Evolutionary conservation across 2,797 vertebrate genomes (phyloP), one percentile per base, ranked within the genome.

Genomic region (Anomalospiza imberbis): DNA sequence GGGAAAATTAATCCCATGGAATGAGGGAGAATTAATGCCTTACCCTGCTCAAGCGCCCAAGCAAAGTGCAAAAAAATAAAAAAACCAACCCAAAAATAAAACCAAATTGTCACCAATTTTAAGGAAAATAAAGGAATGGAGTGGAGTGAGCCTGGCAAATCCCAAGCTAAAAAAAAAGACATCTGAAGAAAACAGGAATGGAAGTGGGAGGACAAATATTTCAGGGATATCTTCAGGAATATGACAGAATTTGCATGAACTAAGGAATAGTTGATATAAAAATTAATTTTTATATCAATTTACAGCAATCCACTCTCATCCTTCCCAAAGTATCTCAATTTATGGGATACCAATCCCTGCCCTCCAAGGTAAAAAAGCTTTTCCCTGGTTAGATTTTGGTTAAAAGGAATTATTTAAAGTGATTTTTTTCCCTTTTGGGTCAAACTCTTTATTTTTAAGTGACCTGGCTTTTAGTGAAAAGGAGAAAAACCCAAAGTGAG

Each of bases 141-240:
- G 36, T 8, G 13, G 48, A 20, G n/a, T 0, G 1, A 81, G 28
- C 12, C 73, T 42, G 84, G 24, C 0, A 13, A 67, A 67, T 10
- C 53, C 80, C 18, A 16, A 42, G 21, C 24, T 67, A 17, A 61
- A 93, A 12, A 16, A 45, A 40, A 4, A 10, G 61, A 5, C 1
- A n/a, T 6, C 13, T 6, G 9, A 7, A 31, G 62, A 40, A 17
- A 53, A 19, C 40, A 77, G 45, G 40, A 47, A 19, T 6, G 21
- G 45, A 76, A 38, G 21, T 24, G 53, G 78, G 18, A 82, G 48
- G 42, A 74, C 5, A 54, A 85, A 65, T 12, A 29, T 47, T 78
- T 16, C 34, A 77, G 32, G 14, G 68, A 18, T 57, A 24, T 9
- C 42, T 32, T 18, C 3, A 68, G 54, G 28, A 25, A 42, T 11